Base-by-base conservation (phyloP, 1,140 invertebrate genomes). In the Chelonus insularis region DNA sequence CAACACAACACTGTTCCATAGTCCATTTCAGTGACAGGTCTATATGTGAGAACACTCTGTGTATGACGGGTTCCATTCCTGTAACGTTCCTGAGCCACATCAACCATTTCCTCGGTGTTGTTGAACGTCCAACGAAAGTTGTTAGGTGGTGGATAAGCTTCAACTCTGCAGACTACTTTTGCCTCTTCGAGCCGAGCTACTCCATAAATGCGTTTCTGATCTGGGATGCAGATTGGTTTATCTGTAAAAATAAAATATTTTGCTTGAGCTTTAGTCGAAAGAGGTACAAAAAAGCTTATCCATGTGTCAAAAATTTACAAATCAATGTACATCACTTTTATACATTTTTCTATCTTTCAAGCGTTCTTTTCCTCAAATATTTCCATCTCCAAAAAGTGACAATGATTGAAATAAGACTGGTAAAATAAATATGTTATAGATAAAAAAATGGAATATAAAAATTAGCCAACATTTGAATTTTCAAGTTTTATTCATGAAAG, bases 41-140 rank as follows among this genome's bases (percentile, higher is more conserved):
- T 89, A 75, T 92, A 95, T 3, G 86, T 89, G 25, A 95, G 82
- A 0, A 89, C 86, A 23, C 91, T 93, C 54, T 86, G 85, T 23
- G 85, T 84, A 50, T 85, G 84, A 41, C 84, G 81, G 1, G 84
- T 84, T 29, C 84, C 84, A 57, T 86, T 82, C 50, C 85, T 85
- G 75, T 85, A 87, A 12, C 84, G 82, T 12, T 84, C 73, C 56
- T 86, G 85, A 12, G 87, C 86, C 68, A 94, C 88, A 68, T 93
- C 91, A 52, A 89, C 86, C 59, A 87, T 88, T 67, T 92, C 89
- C 9, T 90, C 89, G 2, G 92, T 92, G 77, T 92, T 94, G 79
- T 95, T 95, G 75, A 95, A 93, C 23, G 90, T 88, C 94, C 94
- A 96, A 63, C 90, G 88, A 76, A 95, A 95, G 57, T 84, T 88